Base-by-base conservation (phyloP, 2,113 vertebrate species). In the Perca schrenkii region DNA sequence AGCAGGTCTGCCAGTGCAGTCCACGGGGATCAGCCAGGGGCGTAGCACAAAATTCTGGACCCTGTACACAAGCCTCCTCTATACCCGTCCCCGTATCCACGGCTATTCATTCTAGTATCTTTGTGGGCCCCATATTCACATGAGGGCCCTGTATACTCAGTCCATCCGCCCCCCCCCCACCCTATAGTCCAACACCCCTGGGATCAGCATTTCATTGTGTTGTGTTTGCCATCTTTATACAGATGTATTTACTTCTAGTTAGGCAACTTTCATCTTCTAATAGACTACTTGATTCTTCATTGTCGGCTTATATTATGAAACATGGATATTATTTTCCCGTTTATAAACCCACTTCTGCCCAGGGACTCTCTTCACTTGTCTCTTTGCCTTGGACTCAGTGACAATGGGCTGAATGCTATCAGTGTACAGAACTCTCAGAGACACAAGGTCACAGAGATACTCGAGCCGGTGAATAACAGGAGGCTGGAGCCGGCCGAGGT, bases 391-490 rank as follows among this genome's bases (percentile, higher is more conserved):
- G 80, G 60, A 67, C 77, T 83, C 57, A 54, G 77, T 66, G 71
- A 66, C 80, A 74, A 46, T 78, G 78, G 78, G 79, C 79, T 67
- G 80, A 79, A 80, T 61, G 71, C 82, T 28, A 72, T 79, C 57
- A 62, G 47, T 70, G 22, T 21, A 72, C 17, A 66, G 53, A 62
- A 53, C 31, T 4, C 58, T 17, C 47, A 1, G 6, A 50, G 25
- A 49, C 65, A 73, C 92, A 94, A 95, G 94, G 95, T 94, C 93
- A 86, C 83, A 64, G 78, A 85, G 88, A 75, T 80, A 83, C 83
- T 85, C 66, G 69, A 84, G 60, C 85, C 91, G 82, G 89, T 92
- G 93, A 91, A 90, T 89, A 93, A 86, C 84, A 83, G 88, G 82
- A 84, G 86, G 86, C 84, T 85, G 17, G 76, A 85, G 87, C 57